Evolutionary conservation across 1,140 invertebrate species (phyloP).

Genomic region (Phymorhynchus buccinoides): DNA sequence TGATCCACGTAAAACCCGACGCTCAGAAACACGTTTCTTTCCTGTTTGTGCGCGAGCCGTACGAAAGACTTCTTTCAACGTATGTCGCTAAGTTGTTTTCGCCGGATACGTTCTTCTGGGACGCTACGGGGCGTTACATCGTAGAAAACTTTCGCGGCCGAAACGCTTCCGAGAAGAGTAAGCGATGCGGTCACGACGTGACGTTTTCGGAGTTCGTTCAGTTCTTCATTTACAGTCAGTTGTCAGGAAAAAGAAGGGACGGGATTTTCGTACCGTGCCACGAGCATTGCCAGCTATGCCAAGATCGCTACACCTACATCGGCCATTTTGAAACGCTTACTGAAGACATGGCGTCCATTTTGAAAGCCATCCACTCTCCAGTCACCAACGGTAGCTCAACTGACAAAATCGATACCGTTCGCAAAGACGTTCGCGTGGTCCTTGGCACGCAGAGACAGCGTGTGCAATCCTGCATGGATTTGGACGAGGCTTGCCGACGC

Average conservation of each 20-base stretch:
- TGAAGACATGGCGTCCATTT: constrained; percentile 22
- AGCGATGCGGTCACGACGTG: constrained; percentile 63
- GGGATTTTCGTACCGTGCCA: constrained; percentile 4
- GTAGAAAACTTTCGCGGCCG: constrained; percentile 54
- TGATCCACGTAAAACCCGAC: not conserved
- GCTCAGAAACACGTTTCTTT: constrained; percentile 9
- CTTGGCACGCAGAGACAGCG: constrained; percentile 48
- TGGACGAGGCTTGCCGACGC: constrained; percentile 55
- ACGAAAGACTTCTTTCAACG: constrained; percentile 61
- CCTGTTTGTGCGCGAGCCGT: constrained; percentile 66
- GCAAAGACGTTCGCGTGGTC: constrained; percentile 55
- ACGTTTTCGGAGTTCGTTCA: constrained; percentile 64
- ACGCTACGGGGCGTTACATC: constrained; percentile 58
- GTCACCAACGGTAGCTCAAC: constrained; percentile 53
- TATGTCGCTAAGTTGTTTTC: constrained; percentile 66
- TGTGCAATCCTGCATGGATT: constrained; percentile 60
- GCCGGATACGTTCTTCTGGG: constrained; percentile 65
- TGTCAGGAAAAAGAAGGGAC: constrained; percentile 50
- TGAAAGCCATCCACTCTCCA: constrained; percentile 53
- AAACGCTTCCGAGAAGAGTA: constrained; percentile 41
- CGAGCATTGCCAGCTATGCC: constrained; percentile 22
- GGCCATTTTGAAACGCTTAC: constrained; percentile 25
- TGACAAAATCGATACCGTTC: constrained; percentile 55
- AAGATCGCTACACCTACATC: constrained; percentile 17
- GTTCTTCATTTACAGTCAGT: constrained; percentile 61